A percentile compares a stretch with the other conserved stretches of the same genome.
Conservation (phyloP, 2,113 vertebrate species). For the Anthoscopus minutus region DNA sequence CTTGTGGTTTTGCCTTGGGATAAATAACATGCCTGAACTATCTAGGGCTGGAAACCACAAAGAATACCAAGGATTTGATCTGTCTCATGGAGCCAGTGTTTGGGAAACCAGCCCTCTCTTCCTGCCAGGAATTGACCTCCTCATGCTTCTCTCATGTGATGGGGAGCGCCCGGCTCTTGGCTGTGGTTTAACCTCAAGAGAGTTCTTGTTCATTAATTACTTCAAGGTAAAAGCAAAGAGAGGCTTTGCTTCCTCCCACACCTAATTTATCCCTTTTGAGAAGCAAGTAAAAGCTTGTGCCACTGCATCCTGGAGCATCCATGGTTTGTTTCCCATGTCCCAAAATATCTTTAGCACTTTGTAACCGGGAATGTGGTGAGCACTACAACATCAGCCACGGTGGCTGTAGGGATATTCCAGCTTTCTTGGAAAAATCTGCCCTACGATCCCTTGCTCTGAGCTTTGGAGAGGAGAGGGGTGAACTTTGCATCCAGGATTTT, state of each 20-base stretch:
- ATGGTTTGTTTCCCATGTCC: neutral
- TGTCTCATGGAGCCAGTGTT: neutral
- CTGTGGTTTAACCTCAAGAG: neutral
- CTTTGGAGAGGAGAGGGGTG: neutral
- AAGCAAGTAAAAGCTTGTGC: neutral
- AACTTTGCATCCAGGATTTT: neutral
- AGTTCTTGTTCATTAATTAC: neutral
- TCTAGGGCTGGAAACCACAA: neutral
- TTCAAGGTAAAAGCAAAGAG: neutral
- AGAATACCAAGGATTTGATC: neutral
- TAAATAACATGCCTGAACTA: neutral
- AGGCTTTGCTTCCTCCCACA: neutral
- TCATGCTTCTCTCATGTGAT: accelerated
- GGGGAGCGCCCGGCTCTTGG: neutral
- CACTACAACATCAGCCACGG: neutral
- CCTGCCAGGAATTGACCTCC: neutral
- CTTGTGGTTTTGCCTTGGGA: neutral
- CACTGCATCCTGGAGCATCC: neutral
- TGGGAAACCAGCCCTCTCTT: neutral
- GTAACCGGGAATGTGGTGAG: neutral
- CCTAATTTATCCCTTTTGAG: neutral
- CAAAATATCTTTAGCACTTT: neutral
- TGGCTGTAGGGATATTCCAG: neutral
- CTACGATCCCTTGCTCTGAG: neutral
- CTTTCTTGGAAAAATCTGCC: neutral